A percentile compares a stretch with the other conserved stretches of the same genome.
These are phyloP conservation scores for Dufourea novaeangliae DNA, from an alignment of 1,140 invertebrate genomes.

Conservation along the genomic window DNA sequence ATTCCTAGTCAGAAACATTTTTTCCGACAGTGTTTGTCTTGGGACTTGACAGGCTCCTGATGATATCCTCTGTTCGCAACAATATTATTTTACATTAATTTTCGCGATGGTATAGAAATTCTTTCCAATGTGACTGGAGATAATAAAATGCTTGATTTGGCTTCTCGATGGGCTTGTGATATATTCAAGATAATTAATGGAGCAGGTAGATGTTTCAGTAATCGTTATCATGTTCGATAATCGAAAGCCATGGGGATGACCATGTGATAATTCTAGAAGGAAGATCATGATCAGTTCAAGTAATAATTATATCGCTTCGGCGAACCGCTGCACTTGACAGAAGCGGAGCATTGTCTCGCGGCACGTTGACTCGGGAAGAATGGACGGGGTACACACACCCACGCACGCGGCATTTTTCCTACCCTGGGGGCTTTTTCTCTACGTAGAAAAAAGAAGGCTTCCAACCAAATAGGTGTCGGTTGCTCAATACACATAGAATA, in stretches of 20 bases:
- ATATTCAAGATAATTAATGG: too few species aligned
- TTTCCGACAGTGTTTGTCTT: too few species aligned
- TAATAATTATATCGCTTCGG: too few species aligned
- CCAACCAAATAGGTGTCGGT: conserved; percentile 2
- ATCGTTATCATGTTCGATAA: background rate
- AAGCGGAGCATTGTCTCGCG: conserved; percentile 43
- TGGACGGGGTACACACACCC: conserved; percentile 31
- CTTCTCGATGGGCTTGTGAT: too few species aligned
- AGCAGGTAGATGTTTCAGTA: too few species aligned
- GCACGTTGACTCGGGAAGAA: conserved; percentile 23
- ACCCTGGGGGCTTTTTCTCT: background rate
- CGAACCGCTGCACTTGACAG: conserved; percentile 32
- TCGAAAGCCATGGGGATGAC: background rate
- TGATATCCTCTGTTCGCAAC: background rate
- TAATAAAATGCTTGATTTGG: too few species aligned
- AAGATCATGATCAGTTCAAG: too few species aligned
- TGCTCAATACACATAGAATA: conserved; percentile 2
- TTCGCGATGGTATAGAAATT: too few species aligned
- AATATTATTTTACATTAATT: too few species aligned
- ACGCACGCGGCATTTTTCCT: conserved; percentile 8
- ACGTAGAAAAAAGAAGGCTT: background rate
- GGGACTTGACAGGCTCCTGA: background rate
- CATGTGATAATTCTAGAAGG: too few species aligned
- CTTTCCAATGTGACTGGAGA: too few species aligned
- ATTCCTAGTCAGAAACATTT: background rate